These are phyloP conservation scores for Heterodera schachtii DNA, from an alignment of 1,140 invertebrate species.

Conservation along the genomic window DNA sequence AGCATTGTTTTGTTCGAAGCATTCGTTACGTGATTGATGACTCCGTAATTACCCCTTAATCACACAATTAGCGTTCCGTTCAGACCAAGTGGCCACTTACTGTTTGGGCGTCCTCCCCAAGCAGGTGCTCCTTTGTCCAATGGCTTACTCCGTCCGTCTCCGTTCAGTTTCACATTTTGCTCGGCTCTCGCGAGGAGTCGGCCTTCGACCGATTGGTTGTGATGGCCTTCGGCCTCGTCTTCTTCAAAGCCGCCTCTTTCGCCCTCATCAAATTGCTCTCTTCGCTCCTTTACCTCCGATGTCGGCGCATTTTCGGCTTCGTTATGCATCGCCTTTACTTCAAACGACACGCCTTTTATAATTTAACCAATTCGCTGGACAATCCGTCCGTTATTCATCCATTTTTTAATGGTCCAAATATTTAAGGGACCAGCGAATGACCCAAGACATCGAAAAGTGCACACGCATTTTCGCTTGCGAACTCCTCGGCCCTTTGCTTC, in stretches of 20 bases:
- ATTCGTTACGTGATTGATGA: background rate
- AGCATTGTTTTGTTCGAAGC: too few relatives aligned
- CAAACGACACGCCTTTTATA: slow-evolving; percentile 63
- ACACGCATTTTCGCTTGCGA: slow-evolving; percentile 66
- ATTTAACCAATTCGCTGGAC: slow-evolving; percentile 46
- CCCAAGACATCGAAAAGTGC: slow-evolving; percentile 68
- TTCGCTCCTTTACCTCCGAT: slow-evolving; percentile 51
- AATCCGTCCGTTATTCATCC: slow-evolving; percentile 58
- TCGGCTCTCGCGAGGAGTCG: slow-evolving; percentile 43
- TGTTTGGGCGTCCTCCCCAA: slow-evolving; percentile 54
- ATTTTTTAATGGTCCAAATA: background rate
- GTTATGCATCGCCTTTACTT: slow-evolving; percentile 62
- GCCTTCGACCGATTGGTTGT: slow-evolving; percentile 45
- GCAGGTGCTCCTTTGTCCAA: background rate
- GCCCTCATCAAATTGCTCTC: slow-evolving; percentile 46
- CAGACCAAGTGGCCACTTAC: slow-evolving; percentile 59
- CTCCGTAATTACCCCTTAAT: too few relatives aligned
- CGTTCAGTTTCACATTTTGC: slow-evolving; percentile 48
- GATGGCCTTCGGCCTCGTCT: slow-evolving; percentile 44
- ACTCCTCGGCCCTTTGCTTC: slow-evolving; percentile 66
- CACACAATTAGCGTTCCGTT: background rate
- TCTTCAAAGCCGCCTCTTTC: slow-evolving; percentile 51
- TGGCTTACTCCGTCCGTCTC: background rate
- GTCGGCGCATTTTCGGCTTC: slow-evolving; percentile 46
- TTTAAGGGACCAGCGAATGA: slow-evolving; percentile 68